Evolutionary conservation across 2,888 invertebrate species (phyloP).

Genomic region (Rhamphomyia laevipes): DNA sequence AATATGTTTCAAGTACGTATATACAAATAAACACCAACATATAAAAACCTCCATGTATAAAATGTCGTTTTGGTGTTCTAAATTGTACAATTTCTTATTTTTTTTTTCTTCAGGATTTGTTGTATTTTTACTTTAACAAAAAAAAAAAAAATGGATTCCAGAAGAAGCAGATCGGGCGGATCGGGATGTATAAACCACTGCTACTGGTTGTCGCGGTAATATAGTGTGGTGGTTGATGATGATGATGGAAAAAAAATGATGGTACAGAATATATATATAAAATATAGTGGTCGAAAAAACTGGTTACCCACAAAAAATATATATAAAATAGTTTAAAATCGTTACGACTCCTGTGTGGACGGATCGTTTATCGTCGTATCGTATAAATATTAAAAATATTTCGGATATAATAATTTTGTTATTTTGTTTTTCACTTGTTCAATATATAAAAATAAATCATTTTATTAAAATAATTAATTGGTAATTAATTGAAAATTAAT

Average conservation of each 20-base stretch:
- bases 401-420: too few species aligned
- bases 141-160: conserved; percentile 5
- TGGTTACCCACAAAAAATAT: conserved; percentile 21
- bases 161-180: too few species aligned
- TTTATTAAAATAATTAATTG: too few species aligned
- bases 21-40: too few species aligned
- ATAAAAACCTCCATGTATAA: too few species aligned
- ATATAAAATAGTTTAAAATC: not conserved
- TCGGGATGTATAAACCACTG: conserved; percentile 30
- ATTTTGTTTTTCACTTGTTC: too few species aligned
- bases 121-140: conserved; percentile 5
- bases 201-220: conserved; percentile 38
- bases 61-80: too few species aligned
- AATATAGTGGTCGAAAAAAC: conserved; percentile 5
- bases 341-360: not conserved
- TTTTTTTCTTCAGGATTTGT: not conserved
- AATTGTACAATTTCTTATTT: not conserved
- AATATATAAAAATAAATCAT: too few species aligned
- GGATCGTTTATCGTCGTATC: not conserved
- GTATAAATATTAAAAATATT: too few species aligned
- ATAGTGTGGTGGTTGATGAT: conserved; percentile 15
- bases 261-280: conserved; percentile 2
- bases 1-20: not conserved
- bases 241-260: not conserved
- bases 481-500: too few species aligned